Conservation (phyloP, 2,113 vertebrate species). For the Origma solitaria region DNA sequence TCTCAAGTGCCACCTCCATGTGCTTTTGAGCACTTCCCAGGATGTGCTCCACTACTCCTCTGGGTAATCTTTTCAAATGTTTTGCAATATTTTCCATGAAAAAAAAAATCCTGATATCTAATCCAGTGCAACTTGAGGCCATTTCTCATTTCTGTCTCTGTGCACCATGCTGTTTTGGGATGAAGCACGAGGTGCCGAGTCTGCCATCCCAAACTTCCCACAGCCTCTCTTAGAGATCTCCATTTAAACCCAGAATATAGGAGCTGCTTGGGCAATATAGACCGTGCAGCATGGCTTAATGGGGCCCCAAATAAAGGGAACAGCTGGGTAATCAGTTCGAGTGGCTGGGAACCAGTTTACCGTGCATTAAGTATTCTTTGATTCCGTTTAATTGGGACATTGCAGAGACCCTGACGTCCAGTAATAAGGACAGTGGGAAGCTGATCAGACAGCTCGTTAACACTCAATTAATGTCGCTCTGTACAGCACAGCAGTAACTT, state of each 20-base stretch:
- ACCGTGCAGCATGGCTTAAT: neutral
- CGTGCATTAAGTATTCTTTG: slow-evolving; percentile 43
- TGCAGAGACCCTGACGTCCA: slow-evolving; percentile 49
- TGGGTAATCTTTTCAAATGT: neutral
- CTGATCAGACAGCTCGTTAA: slow-evolving; percentile 75
- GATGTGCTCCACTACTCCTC: neutral
- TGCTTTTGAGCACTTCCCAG: neutral
- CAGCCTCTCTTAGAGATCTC: neutral
- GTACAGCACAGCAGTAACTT: slow-evolving; percentile 61
- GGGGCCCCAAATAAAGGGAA: neutral
- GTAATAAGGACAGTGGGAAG: slow-evolving; percentile 66
- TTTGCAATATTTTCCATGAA: neutral
- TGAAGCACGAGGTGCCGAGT: rapidly evolving
- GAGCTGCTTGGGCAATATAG: neutral
- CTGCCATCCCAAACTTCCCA: neutral
- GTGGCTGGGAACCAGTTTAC: slow-evolving; percentile 24
- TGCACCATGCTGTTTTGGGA: rapidly evolving
- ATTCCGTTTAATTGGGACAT: slow-evolving; percentile 56
- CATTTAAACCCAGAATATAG: neutral
- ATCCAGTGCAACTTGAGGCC: too few relatives aligned
- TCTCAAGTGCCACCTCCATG: neutral
- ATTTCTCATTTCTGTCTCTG: neutral
- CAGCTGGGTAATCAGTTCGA: slow-evolving; percentile 48
- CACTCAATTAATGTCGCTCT: slow-evolving; percentile 73
- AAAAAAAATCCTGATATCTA: neutral